Evolutionary conservation across 2,888 invertebrate genomes (phyloP).

Genomic region (Tubiluchus corallicola): DNA sequence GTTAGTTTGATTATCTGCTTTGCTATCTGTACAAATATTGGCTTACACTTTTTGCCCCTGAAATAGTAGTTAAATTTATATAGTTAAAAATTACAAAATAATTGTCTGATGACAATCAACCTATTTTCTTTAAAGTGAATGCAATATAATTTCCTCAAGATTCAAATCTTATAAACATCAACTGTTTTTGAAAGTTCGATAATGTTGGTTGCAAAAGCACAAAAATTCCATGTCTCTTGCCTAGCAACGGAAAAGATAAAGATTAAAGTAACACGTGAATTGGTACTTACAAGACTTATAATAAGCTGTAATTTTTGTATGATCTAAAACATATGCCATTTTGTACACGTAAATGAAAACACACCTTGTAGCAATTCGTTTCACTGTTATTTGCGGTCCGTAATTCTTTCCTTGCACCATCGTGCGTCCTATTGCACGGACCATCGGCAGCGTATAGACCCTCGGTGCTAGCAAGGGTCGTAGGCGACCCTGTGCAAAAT

Average conservation of each 20-base stretch:
- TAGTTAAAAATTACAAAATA: conserved; percentile 1
- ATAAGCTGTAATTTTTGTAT: too few relatives aligned
- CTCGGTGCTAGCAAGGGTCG: conserved; percentile 38
- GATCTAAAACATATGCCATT: too few relatives aligned
- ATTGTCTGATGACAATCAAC: background rate
- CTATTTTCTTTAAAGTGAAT: background rate
- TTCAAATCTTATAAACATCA: too few relatives aligned
- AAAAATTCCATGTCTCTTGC: too few relatives aligned
- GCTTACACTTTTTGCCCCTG: conserved; percentile 36
- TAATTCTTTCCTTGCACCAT: conserved; percentile 47
- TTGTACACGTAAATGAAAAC: too few relatives aligned
- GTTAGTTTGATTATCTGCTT: conserved; percentile 41
- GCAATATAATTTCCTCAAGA: too few relatives aligned
- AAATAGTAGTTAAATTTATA: conserved; percentile 5
- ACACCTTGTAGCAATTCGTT: conserved; percentile 37
- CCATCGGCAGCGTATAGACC: conserved; percentile 42
- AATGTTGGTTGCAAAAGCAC: too few relatives aligned
- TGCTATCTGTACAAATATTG: conserved; percentile 43
- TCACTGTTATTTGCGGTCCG: conserved; percentile 44
- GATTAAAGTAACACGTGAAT: too few relatives aligned
- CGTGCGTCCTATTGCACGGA: conserved; percentile 42
- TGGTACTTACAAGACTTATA: too few relatives aligned
- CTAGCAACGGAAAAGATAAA: too few relatives aligned
- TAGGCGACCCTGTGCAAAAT: conserved; percentile 23
- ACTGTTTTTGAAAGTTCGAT: too few relatives aligned